Base-by-base conservation (phyloP, 2,113 vertebrate genomes). In the Empidonax alnorum region DNA sequence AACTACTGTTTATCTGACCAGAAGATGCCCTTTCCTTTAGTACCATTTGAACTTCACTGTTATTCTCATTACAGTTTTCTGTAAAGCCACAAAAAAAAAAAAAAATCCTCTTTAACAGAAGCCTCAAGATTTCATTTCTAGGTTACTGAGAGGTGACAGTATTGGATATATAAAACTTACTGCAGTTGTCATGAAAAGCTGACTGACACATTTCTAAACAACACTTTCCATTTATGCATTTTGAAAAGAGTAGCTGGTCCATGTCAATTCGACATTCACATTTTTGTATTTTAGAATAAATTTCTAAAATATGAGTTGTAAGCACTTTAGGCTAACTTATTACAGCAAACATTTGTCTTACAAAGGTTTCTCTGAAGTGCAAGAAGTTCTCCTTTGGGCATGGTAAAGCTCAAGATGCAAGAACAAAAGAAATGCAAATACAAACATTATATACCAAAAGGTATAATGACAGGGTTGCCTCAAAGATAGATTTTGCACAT, bases 391-490 rank as follows among this genome's bases (percentile, higher is more conserved):
- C 92, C 90, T 90, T 86, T 87, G 74, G 76, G 91, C 82, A 96
- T 20, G 16, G 69, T 77, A 79, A 95, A 94, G 75, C 89, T 87
- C 42, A 88, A 94, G 46, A 65, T 42, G 65, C 62, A 91, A 92
- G 90, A 90, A 94, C 93, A 94, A 97, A 41, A 93, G 92, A 91
- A 96, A 97, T 96, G 92, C 81, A 93, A 96, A 97, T 90, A 91
- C 28, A 93, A 94, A 96, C 63, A 55, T 87, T 81, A 90, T 66
- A 71, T 53, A 96, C 76, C 82, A 72, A 86, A 91, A 94, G 59
- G 46, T 93, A 92, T 73, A 93, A 93, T 80, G 90, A 94, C 61
- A 87, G 52, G 61, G 33, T 71, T 82, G 84, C 87, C 94, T 96
- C 85, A 79, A 95, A 97, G 79, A 69, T 44, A 77, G 80, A 90